Base-by-base conservation (phyloP, 2,888 invertebrate species). In the Zhuqinia jingwanae region DNA sequence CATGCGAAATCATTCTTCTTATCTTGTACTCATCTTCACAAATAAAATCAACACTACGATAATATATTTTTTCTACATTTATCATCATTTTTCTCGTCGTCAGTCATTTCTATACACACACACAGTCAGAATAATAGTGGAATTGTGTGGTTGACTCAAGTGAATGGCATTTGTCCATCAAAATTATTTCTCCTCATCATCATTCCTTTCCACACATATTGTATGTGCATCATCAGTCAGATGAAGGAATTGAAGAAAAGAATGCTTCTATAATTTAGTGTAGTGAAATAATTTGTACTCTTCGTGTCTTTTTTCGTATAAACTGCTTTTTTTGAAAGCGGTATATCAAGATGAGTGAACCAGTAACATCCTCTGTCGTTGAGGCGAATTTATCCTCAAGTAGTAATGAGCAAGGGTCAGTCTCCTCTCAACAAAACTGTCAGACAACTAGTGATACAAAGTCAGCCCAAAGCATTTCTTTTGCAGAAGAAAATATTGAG, bases 121-220 rank as follows among this genome's bases (percentile, higher is more conserved):
- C 30, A 63, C 10, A 63, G n/a, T n/a, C 58, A 17, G 17, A 30
- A 36, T 36, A 36, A 8, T 13, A 27, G 27, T 60, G 27, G 3
- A 10, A n/a, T n/a, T n/a, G n/a, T n/a, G 63, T 63, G 63, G 63
- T 17, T 63, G 63, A 68, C 42, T 68, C 68, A 68, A 68, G 30
- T 36, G 65, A 65, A 65, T 42, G 45, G 68, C n/a, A 68, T 68
- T 68, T 68, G n/a, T n/a, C 17, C 45, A 45, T 68, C 45, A 45
- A 68, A 65, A 47, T 47, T 47, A 47, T 47, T 15, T 47, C 47
- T 15, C n/a, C 47, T 2, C 11, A 47, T 47, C n/a, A 15, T 47
- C 47, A 1, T 1, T 47, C 5, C n/a, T n/a, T n/a, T n/a, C 10
- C 10, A 30, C 15, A 27, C 30, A 65, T 65, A 17, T 47, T 15